Base-by-base conservation (phyloP, 2,888 invertebrate genomes). In the Tryphoninae sp. region DNA sequence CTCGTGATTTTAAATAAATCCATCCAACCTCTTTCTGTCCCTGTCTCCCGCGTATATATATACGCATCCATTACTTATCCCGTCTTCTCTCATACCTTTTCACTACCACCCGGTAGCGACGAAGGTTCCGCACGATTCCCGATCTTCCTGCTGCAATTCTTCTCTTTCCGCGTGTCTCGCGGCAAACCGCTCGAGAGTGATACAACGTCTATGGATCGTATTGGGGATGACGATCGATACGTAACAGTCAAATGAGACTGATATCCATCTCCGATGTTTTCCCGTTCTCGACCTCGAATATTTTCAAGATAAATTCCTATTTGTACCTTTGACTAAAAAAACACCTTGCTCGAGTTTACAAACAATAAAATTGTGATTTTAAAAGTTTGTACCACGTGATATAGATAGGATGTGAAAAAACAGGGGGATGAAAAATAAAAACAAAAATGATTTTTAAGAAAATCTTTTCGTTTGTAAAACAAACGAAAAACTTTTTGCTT, bases 21-120 rank as follows among this genome's bases (percentile, higher is more conserved):
- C 79, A 73, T 79, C 76, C 76, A 68, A 51, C 68, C 67, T 55
- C 62, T 76, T 33, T 33, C 33, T 33, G 33, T 6, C 59, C 74
- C 71, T 45, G 33, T 33, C 6, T 55, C 45, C 13, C 45, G 55
- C 8, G 33, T 6, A 33, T 33, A 33, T 33, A 33, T 51, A 33
- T 51, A 69, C 68, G 49, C 76, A 73, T 79, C 76, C 82, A 82
- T 82, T 82, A 82, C 76, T 79, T 82, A 77, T 76, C 75, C 67
- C 58, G 72, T 72, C 68, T 53, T 67, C 55, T 55, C 19, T 74
- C 42, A 59, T 65, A 40, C 75, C 82, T 58, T 74, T 67, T 65
- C 59, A 69, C 68, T 65, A 65, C 75, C 75, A 75, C 68, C 72
- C 81, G 71, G 67, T 76, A 72, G 79, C 76, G 55, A 76, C 26